Base-by-base conservation (phyloP, 2,888 invertebrate species). In the Tipula confusa region DNA sequence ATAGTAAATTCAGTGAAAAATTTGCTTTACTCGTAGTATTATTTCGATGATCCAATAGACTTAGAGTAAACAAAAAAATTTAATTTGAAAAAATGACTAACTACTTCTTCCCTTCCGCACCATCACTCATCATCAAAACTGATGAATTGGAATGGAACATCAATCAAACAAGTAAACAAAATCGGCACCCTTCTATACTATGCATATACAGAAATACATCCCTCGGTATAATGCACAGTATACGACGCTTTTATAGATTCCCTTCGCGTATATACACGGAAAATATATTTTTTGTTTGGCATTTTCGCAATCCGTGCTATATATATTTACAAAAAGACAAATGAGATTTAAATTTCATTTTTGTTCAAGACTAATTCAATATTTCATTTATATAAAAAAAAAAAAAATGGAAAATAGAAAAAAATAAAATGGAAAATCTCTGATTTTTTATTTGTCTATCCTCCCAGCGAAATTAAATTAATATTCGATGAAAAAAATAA, bases 271-370 rank as follows among this genome's bases (percentile, higher is more conserved):
- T 64, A 64, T 11, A 7, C 64, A 11, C n/a, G n/a, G n/a, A 24
- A 18, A 9, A 64, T 64, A 64, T 24, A 64, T 24, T 11, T 9
- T 15, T 64, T 64, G 18, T 43, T 6, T 64, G 24, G 24, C 24
- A 24, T 64, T 64, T 64, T 24, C 11, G n/a, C 64, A 64, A 64
- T 64, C 24, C 24, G 64, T 24, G 24, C 24, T 64, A 24, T n/a
- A n/a, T n/a, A n/a, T 64, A 64, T 64, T 64, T 64, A 24, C 11
- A 64, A 7, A 64, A 24, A 64, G 24, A 64, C 24, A 64, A 64
- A 64, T 64, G 64, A 64, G 64, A 64, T 64, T 64, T 64, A 64
- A 24, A 64, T 64, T 64, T 24, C 64, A 64, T 64, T 64, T 64
- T 43, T 64, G 18, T 64, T 38, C 13, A 64, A 64, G 64, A 24